phyloP scores from a whole-genome alignment of 1,140 invertebrate genomes.

The Orchestia grillus region DNA sequence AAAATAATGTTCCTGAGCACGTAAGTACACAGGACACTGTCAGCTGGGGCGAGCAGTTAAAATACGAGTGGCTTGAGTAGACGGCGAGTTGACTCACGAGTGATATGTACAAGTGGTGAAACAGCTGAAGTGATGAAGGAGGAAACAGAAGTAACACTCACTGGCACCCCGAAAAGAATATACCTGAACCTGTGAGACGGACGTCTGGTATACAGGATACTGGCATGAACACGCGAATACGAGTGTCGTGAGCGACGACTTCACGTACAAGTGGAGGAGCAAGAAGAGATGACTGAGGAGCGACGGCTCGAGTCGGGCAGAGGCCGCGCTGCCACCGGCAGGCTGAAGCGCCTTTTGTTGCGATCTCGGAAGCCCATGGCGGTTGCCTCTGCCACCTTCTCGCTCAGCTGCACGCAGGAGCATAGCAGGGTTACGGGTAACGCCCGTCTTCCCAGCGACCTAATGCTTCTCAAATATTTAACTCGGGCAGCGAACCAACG shows the following conservation, averaged over 20 bases:
- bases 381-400: slow-evolving; percentile 69
- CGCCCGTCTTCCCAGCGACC: too few relatives aligned
- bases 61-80: too few relatives aligned
- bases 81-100: too few relatives aligned
- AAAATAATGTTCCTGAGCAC: too few relatives aligned
- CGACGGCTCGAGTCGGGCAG: slow-evolving; percentile 68
- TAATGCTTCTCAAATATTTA: too few relatives aligned
- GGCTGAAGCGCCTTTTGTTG: slow-evolving; percentile 71
- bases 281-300: slow-evolving; percentile 71
- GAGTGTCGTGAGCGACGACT: background rate
- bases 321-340: slow-evolving; percentile 70
- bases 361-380: slow-evolving; percentile 71
- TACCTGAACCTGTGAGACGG: background rate
- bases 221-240: background rate
- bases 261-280: slow-evolving; percentile 71
- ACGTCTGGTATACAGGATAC: background rate
- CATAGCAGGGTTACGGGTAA: background rate
- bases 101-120: too few relatives aligned
- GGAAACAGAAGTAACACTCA: too few relatives aligned
- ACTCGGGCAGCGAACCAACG: too few relatives aligned
- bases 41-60: too few relatives aligned
- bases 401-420: slow-evolving; percentile 68
- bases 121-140: too few relatives aligned
- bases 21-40: too few relatives aligned
- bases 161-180: background rate